Percentiles rank a stretch among this genome's conserved stretches.
These are phyloP conservation scores for Phalera bucephala DNA, from an alignment of 2,888 invertebrate species.

Conservation along the genomic window DNA sequence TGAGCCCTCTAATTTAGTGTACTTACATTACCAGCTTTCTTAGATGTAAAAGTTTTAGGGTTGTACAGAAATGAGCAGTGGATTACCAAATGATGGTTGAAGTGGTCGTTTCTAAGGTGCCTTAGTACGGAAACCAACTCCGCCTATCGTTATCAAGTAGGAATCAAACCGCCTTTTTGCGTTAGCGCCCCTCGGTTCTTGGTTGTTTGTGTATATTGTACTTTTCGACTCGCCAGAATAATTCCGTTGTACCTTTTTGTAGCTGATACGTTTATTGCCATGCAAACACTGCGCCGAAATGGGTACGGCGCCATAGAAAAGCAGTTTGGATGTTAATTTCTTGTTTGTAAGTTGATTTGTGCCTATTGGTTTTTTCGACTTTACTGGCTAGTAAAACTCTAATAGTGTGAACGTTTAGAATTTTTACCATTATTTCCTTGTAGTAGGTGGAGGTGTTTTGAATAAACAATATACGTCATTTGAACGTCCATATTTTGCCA, in stretches of 20 bases:
- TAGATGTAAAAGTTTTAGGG: not conserved
- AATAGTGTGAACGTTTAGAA: too few relatives aligned
- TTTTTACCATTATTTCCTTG: too few relatives aligned
- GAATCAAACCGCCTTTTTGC: constrained; percentile 67
- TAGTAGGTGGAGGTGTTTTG: too few relatives aligned
- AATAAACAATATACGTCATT: too few relatives aligned
- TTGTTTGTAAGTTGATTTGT: too few relatives aligned
- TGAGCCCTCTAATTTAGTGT: not conserved
- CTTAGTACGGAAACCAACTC: constrained; percentile 25
- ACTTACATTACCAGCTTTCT: constrained; percentile 9
- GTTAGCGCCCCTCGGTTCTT: constrained; percentile 52
- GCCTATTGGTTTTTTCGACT: too few relatives aligned
- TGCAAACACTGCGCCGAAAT: constrained; percentile 22
- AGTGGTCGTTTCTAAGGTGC: not conserved
- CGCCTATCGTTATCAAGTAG: constrained; percentile 64
- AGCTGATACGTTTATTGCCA: constrained; percentile 35
- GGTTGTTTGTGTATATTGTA: constrained; percentile 34
- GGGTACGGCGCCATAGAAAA: constrained; percentile 23
- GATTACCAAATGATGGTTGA: not conserved
- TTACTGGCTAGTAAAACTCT: too few relatives aligned
- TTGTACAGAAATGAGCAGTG: constrained; percentile 4
- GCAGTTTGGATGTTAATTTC: constrained; percentile 16
- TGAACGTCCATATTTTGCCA: too few relatives aligned
- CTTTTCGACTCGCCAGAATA: constrained; percentile 34
- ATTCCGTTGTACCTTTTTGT: constrained; percentile 32